These are phyloP conservation scores for Erpetoichthys calabaricus DNA, from an alignment of 2,797 vertebrate species.

Conservation along the genomic window DNA sequence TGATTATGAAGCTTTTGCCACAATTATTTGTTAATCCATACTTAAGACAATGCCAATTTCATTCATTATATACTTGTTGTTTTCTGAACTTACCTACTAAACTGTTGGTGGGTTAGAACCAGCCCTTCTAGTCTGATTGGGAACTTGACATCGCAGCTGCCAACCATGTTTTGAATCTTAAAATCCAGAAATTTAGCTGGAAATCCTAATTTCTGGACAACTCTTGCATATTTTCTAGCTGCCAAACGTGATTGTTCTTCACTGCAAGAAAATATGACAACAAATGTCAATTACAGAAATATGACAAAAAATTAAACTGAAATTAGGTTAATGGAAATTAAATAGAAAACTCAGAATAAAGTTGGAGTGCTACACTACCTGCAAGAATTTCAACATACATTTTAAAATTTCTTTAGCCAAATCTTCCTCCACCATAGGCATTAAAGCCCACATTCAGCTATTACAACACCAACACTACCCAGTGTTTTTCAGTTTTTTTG, in stretches of 20 bases:
- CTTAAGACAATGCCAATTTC: no score
- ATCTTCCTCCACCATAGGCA: no score
- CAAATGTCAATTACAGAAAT: neutral
- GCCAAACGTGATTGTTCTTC: conserved; percentile 94
- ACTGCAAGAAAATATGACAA: conserved; percentile 38
- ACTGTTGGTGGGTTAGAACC: conserved; percentile 96
- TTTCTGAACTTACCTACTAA: conserved; percentile 69
- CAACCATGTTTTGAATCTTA: conserved; percentile 99
- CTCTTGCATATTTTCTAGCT: conserved; percentile 91
- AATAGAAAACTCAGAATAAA: neutral
- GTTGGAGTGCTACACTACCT: no score
- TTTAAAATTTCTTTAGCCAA: no score
- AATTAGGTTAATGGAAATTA: neutral
- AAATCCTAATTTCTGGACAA: conserved; percentile 96
- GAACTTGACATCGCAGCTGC: conserved; percentile 97
- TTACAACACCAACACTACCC: no score
- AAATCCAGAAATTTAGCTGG: conserved; percentile 97
- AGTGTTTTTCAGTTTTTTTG: no score
- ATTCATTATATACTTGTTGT: no score
- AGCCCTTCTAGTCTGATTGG: conserved; percentile 90
- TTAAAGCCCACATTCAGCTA: no score
- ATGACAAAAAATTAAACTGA: conserved; percentile 1
- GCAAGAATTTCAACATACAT: no score
- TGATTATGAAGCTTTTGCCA: no score
- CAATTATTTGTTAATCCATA: no score